Percentiles rank a stretch among this genome's conserved stretches.
Conservation (phyloP, 2,797 vertebrate genomes). For the Momotus momota region DNA sequence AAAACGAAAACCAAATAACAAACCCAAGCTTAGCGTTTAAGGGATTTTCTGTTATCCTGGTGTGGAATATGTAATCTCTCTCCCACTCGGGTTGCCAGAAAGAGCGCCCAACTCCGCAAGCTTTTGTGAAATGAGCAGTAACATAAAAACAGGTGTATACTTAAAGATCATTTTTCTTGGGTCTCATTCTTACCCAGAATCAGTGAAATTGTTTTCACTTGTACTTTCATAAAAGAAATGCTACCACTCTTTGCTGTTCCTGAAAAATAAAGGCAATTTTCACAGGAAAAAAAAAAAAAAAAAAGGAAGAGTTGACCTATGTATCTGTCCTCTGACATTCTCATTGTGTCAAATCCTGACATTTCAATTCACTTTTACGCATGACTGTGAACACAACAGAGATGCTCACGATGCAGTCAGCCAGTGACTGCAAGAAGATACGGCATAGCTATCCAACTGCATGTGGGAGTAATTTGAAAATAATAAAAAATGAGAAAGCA, state of each 20-base stretch:
- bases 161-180: neutral
- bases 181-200: conserved; percentile 15
- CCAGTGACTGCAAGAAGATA: neutral
- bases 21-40: conserved; percentile 27
- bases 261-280: conserved; percentile 16
- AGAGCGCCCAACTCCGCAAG: neutral
- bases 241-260: conserved; percentile 18
- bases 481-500: neutral
- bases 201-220: conserved; percentile 7
- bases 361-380: neutral
- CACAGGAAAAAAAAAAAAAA: neutral
- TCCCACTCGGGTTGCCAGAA: neutral
- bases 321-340: neutral
- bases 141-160: conserved; percentile 1
- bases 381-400: neutral
- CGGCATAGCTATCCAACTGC: neutral
- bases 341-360: neutral
- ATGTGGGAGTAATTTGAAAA: neutral
- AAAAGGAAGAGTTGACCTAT: neutral
- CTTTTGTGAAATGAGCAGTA: conserved; percentile 12
- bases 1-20: neutral
- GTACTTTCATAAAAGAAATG: neutral
- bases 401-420: neutral
- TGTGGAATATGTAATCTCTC: neutral
- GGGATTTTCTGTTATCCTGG: conserved; percentile 40